These are phyloP conservation scores for Neotoxoptera formosana DNA, from an alignment of 1,140 invertebrate genomes.

Conservation along the genomic window DNA sequence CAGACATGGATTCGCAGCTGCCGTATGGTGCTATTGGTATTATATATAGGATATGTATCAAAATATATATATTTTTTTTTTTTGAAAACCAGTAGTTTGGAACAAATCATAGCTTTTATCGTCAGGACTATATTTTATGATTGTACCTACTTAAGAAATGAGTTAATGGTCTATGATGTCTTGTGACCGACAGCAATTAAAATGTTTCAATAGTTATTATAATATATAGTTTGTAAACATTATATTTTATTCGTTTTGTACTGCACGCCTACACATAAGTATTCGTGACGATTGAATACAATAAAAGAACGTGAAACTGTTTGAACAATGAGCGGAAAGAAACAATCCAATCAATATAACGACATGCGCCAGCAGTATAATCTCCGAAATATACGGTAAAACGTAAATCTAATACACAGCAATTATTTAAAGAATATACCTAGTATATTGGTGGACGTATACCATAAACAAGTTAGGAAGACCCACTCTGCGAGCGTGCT, in stretches of 20 bases:
- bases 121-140: neutral
- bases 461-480: too few relatives aligned
- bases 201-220: neutral
- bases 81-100: neutral
- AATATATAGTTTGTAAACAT: neutral
- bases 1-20: slow-evolving; percentile 10
- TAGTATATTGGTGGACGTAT: neutral
- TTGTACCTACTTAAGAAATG: neutral
- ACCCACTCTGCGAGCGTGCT: too few relatives aligned
- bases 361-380: neutral
- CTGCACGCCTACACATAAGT: neutral
- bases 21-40: neutral
- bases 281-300: neutral
- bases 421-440: neutral
- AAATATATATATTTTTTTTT: neutral
- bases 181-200: neutral
- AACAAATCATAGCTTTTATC: neutral
- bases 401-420: too few relatives aligned
- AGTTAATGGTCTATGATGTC: neutral
- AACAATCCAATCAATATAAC: slow-evolving; percentile 12
- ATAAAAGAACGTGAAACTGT: neutral
- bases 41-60: too few relatives aligned
- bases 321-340: slow-evolving; percentile 17
- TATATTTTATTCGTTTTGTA: neutral
- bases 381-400: neutral